Conservation (phyloP, 2,113 vertebrate genomes). For the Phalacrocorax aristotelis region DNA sequence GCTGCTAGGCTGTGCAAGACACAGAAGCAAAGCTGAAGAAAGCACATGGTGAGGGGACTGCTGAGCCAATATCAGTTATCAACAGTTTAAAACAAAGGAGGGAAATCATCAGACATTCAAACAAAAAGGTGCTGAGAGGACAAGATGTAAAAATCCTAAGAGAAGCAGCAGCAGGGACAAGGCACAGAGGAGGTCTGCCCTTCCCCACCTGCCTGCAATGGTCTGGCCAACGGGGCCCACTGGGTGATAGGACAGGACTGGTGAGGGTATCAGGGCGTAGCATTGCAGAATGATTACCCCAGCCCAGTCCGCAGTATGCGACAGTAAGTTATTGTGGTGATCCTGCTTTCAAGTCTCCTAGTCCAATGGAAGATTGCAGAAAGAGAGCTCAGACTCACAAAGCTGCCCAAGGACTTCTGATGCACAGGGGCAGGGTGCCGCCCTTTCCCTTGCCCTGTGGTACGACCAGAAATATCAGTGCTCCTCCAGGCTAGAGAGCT, state of each 20-base stretch:
- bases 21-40: neutral
- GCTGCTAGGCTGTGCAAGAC: neutral
- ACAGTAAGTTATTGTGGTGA: neutral
- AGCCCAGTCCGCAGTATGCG: neutral
- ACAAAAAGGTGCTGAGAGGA: neutral
- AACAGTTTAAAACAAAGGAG: neutral
- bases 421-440: neutral
- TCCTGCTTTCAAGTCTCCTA: neutral
- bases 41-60: neutral
- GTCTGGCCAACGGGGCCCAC: fast-evolving
- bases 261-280: neutral
- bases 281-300: neutral
- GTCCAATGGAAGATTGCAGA: neutral
- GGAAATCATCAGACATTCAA: neutral
- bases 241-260: neutral
- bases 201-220: neutral
- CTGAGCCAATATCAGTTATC: neutral
- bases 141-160: neutral
- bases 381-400: neutral
- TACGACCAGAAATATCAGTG: neutral
- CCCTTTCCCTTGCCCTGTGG: neutral
- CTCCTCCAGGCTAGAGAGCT: neutral
- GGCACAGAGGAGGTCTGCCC: neutral
- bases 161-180: neutral
- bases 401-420: neutral